Percentiles rank a stretch among this genome's conserved stretches.
phyloP scores from a whole-genome alignment of 2,888 invertebrate species.

The Drosophila pseudotalamancana region DNA sequence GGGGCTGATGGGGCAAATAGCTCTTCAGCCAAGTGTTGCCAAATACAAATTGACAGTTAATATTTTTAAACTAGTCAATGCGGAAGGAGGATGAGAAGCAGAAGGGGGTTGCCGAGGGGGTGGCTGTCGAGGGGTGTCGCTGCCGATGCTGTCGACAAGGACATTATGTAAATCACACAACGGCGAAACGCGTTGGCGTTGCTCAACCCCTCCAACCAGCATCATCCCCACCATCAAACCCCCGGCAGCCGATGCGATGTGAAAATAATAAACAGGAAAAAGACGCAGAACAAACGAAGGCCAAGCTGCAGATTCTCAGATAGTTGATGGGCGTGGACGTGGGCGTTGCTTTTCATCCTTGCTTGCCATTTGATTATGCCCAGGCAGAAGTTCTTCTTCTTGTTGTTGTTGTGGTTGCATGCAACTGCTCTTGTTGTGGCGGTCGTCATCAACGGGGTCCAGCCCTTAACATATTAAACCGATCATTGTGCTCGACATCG shows the following conservation, averaged over 20 bases:
- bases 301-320: conserved; percentile 43
- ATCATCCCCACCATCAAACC: neutral
- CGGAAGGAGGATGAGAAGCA: neutral
- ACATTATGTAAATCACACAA: conserved; percentile 80
- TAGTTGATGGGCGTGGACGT: conserved; percentile 16
- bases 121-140: conserved; percentile 4
- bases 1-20: conserved; percentile 40
- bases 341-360: conserved; percentile 40
- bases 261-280: conserved; percentile 72
- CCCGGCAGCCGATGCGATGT: conserved; percentile 29
- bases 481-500: conserved; percentile 83
- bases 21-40: conserved; percentile 76
- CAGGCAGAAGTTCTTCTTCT: conserved; percentile 5
- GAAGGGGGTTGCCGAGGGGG: conserved; percentile 10
- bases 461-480: conserved; percentile 82
- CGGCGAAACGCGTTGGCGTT: conserved; percentile 50
- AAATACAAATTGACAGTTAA: conserved; percentile 82
- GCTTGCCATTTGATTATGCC: conserved; percentile 50
- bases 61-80: conserved; percentile 77
- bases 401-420: conserved; percentile 22
- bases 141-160: conserved; percentile 72
- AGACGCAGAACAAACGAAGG: conserved; percentile 51
- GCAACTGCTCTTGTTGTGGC: conserved; percentile 16
- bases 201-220: neutral
- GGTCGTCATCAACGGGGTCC: conserved; percentile 22